phyloP scores from a whole-genome alignment of 2,113 vertebrate species.

The Coregonus clupeaformis region DNA sequence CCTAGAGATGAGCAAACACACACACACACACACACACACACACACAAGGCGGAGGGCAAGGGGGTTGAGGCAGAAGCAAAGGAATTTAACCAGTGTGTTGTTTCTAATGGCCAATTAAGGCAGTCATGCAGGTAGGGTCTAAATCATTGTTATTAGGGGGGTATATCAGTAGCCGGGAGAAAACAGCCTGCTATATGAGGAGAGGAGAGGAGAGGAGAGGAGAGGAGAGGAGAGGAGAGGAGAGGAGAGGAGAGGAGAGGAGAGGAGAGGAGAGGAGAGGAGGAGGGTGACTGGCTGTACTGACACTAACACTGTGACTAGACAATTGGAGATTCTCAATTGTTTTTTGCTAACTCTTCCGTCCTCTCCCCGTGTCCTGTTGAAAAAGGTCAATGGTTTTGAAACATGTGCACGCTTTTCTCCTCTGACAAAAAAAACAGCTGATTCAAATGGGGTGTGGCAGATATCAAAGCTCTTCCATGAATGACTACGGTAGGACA shows the following conservation, averaged over 20 bases:
- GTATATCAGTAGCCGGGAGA: constrained; percentile 29
- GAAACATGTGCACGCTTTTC: no score
- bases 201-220: constrained; percentile 18
- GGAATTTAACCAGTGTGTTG: constrained; percentile 61
- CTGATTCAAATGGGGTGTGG: no score
- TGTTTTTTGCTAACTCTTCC: no score
- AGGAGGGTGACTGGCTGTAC: background rate
- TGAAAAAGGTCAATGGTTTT: background rate
- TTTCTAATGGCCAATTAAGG: constrained; percentile 59
- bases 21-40: background rate
- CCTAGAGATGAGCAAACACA: constrained; percentile 18
- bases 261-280: background rate
- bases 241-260: constrained; percentile 32
- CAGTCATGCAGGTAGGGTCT: constrained; percentile 57
- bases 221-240: background rate
- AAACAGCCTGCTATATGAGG: background rate
- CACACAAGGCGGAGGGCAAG: constrained; percentile 11
- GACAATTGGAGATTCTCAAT: no score
- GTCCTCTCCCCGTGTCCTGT: no score
- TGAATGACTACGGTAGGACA: no score
- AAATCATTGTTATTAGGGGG: constrained; percentile 55
- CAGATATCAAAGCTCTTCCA: no score
- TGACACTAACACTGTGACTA: no score
- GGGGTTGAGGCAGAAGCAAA: constrained; percentile 35
- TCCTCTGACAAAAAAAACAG: no score